Evolutionary conservation across 2,888 invertebrate species (phyloP).

Genomic region (Dexiosoma caninum): DNA sequence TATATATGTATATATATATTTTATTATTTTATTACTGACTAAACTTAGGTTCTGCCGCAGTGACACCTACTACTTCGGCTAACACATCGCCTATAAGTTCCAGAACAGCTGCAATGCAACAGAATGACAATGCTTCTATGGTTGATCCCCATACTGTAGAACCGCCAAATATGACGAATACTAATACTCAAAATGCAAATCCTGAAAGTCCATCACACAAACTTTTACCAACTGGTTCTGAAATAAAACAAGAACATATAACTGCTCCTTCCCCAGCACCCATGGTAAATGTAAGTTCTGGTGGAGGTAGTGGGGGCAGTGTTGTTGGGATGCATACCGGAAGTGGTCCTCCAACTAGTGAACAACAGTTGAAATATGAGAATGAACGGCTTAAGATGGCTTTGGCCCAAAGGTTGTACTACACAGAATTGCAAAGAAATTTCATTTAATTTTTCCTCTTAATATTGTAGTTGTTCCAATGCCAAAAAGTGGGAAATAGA

Average conservation of each 20-base stretch:
- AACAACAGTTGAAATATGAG: slow-evolving; percentile 96
- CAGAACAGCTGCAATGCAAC: slow-evolving; percentile 81
- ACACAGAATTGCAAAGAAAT: too few species aligned
- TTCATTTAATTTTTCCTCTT: slow-evolving; percentile 43
- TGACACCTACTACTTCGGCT: slow-evolving; percentile 91
- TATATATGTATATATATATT: not conserved
- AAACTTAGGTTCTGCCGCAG: slow-evolving; percentile 81
- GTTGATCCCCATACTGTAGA: slow-evolving; percentile 79
- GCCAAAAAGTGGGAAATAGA: slow-evolving; percentile 99
- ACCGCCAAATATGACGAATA: slow-evolving; percentile 79
- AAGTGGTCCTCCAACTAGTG: slow-evolving; percentile 72
- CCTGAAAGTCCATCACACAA: slow-evolving; percentile 78
- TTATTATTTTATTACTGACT: not conserved
- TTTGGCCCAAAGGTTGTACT: slow-evolving; percentile 90
- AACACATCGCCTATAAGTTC: slow-evolving; percentile 91
- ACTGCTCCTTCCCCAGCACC: slow-evolving; percentile 75
- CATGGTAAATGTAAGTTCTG: slow-evolving; percentile 64
- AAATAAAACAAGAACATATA: slow-evolving; percentile 63
- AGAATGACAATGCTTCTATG: slow-evolving; percentile 77
- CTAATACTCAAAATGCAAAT: slow-evolving; percentile 80
- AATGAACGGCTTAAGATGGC: slow-evolving; percentile 97
- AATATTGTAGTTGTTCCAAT: slow-evolving; percentile 95
- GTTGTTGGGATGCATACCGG: slow-evolving; percentile 72
- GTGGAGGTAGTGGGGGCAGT: slow-evolving; percentile 69
- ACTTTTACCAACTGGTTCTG: slow-evolving; percentile 67